Base-by-base conservation (phyloP, 2,797 vertebrate genomes). In the Periophthalmus magnuspinnatus region DNA sequence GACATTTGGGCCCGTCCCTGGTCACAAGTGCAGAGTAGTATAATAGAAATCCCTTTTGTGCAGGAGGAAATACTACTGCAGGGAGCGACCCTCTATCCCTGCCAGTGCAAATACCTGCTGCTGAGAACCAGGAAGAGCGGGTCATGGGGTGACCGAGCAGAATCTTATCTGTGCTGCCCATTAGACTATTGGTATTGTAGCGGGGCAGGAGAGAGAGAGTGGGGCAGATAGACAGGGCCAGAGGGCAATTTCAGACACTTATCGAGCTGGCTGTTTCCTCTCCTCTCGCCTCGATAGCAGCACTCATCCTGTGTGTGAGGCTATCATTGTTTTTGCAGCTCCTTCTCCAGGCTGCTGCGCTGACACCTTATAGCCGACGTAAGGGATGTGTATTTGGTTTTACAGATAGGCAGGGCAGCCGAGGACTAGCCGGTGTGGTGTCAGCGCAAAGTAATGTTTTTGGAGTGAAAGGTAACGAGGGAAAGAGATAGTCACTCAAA, bases 321-420 rank as follows among this genome's bases (percentile, higher is more conserved):
- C 88, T 92, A 93, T 93, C 93, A 80, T 61, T 92, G 89, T 92
- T 92, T 83, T 91, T 93, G 76, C 91, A 94, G 92, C 76, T 81
- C 48, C 67, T 73, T 83, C 80, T 81, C 78, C 41, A 22, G 61
- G 78, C 81, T 85, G 78, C 83, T 77, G 78, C 77, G 87, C 83
- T 88, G 86, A 87, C 88, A 90, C 74, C 70, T 21, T 86, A 84
- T 82, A 82, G 77, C 69, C 24, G 16, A 81, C 55, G 72, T 82
- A 87, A 88, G 89, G 84, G 86, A 87, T 76, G 68, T 77, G 72
- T 76, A 67, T 75, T 61, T 69, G 41, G 67, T 55, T 59, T 59
- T 68, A 68, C 73, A 81, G 84, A 89, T 86, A 86, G 0, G 22
- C 65, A n/a, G 24, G 6, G 19, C 32, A n/a, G 69, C 67, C 63